Conservation (phyloP, 2,797 vertebrate species). For the Margarornis squamiger region DNA sequence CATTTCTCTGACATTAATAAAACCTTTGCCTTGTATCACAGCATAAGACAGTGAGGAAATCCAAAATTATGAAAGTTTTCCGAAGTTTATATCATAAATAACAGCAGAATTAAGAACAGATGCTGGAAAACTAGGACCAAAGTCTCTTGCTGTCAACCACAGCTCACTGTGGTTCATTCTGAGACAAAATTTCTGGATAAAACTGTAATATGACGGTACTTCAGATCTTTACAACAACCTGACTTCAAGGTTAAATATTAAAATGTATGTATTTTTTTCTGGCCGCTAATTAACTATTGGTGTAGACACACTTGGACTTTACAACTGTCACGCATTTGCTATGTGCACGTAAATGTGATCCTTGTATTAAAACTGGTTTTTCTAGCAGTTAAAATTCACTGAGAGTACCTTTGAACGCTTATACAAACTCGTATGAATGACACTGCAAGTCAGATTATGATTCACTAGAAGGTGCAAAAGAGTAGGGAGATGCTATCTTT, state of each 20-base stretch:
- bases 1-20: neutral
- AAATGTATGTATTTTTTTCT: neutral
- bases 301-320: neutral
- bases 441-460: neutral
- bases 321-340: neutral
- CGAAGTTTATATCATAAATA: neutral
- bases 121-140: neutral
- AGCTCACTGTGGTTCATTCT: neutral
- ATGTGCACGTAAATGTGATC: accelerated
- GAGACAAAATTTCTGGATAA: neutral
- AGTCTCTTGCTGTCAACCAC: neutral
- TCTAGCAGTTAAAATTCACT: neutral
- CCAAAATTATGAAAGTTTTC: neutral
- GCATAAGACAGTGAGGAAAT: neutral
- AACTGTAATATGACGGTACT: neutral
- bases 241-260: neutral
- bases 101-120: neutral
- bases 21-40: neutral
- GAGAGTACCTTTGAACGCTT: neutral
- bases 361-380: neutral
- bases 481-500: neutral
- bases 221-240: neutral
- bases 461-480: neutral
- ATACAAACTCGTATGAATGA: neutral
- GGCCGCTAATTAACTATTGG: neutral